Conservation (phyloP, 2,888 invertebrate species). For the Archaeoteleia sp. region DNA sequence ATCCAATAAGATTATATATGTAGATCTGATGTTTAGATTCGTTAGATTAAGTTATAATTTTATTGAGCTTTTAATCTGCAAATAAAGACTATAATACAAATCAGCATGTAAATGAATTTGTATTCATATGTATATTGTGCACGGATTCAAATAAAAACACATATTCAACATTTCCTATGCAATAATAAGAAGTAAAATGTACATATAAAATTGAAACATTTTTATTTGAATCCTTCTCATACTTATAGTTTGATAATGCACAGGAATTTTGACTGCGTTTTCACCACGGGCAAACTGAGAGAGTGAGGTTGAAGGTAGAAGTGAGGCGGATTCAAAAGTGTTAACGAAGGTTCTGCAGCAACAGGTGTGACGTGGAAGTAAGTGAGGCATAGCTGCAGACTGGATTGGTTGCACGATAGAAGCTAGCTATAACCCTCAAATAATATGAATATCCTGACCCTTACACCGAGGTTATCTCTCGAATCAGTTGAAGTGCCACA, state of each 20-base stretch:
- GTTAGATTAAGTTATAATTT: too few species aligned
- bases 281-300: constrained; percentile 71
- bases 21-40: too few species aligned
- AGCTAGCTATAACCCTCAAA: constrained; percentile 60
- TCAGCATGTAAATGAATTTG: too few species aligned
- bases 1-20: too few species aligned
- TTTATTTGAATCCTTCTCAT: constrained; percentile 54
- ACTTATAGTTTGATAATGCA: constrained; percentile 68
- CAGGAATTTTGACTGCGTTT: constrained; percentile 72
- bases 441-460: constrained; percentile 57
- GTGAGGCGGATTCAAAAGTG: constrained; percentile 67
- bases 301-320: constrained; percentile 71
- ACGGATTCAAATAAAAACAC: too few species aligned
- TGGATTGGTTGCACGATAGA: constrained; percentile 66
- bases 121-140: too few species aligned
- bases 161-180: too few species aligned
- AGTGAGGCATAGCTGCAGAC: constrained; percentile 67
- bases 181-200: too few species aligned
- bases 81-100: too few species aligned
- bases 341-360: constrained; percentile 67
- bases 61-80: too few species aligned
- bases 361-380: constrained; percentile 69
- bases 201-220: constrained; percentile 15
- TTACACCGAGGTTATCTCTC: constrained; percentile 53
- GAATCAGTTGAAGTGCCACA: constrained; percentile 61